Base-by-base conservation (phyloP, 2,888 invertebrate species). In the Cordilura impudica region DNA sequence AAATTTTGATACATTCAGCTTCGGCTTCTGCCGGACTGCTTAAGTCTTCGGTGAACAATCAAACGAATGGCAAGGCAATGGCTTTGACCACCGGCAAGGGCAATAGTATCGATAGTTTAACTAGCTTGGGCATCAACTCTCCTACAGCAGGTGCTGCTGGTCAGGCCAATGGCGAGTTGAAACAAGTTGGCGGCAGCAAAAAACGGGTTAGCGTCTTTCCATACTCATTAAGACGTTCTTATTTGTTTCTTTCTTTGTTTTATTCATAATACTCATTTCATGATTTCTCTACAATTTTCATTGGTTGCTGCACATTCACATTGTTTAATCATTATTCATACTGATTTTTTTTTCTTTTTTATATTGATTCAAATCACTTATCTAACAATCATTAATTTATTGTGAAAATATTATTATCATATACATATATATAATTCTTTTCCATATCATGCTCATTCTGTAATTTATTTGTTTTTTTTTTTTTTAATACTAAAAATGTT, bases 151-250 rank as follows among this genome's bases (percentile, higher is more conserved):
- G 47, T 56, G 82, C 83, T 70, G 82, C 83, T 82, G 84, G 84
- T 78, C 82, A 86, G 81, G 81, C 84, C 26, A 85, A 85, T 81
- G 84, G 85, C 83, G 85, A 87, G 77, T 84, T 87, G 82, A 89
- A 87, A 81, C 85, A 88, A 83, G 78, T 86, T 81, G 85, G 85
- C 79, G 85, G 84, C 82, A 85, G 74, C 85, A 86, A 84, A 78
- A 87, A 85, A 86, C 87, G 89, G 89, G 89, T 89, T 87, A 88
- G 90, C 82, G 67, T 75, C 67, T 67, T 51, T 23, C 49, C 21
- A 26, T 75, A 78, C 51, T 39, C 60, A 18, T 53, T 78, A 81
- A 63, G 56, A 71, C 74, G 67, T 81, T 76, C 58, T 58, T 51
- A 56, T 56, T 53, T 53, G 53, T 69, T 56, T 39, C 12, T 49